Base-by-base conservation (phyloP, 2,113 vertebrate species). In the Paralichthys olivaceus region DNA sequence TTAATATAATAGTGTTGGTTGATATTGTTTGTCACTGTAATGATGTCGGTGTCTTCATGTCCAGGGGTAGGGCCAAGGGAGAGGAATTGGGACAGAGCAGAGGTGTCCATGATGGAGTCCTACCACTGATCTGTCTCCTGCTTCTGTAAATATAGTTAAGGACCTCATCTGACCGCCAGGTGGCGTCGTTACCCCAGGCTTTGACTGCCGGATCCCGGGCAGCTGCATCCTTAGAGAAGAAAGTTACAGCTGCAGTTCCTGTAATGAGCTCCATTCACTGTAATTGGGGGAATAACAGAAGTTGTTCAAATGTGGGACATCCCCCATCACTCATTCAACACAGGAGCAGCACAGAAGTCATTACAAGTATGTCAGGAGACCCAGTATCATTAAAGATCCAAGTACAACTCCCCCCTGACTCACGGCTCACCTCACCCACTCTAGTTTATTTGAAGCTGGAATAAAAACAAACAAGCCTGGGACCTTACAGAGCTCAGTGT, bases 141-240 rank as follows among this genome's bases (percentile, higher is more conserved):
- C 22, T 3, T 17, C 25, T 53, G 1, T 47, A 40, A 40, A 40
- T 40, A 40, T 40, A 40, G 19, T 26, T 13, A 28, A 20, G 55
- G 72, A n/a, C 66, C 11, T 1, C 9, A 37, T 25, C 1, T 73
- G 5, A 2, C 84, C 91, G 28, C 84, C 80, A 91, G 87, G 73
- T 75, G 87, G 84, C 0, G 90, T 69, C 67, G 43, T 73, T 34
- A n/a, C 67, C 1, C 7, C 34, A 53, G 15, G 15, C 2, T 29
- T 17, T 32, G 32, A 28, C 23, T 17, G 23, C 34, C 8, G 34
- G 34, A 37, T 2, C 34, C 34, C 34, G 9, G 7, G 9, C 34
- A 37, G 37, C 37, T 40, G 37, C 37, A 13, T 40, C 3, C 37
- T 4, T 2, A 40, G 37, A 40, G 37, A 13, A 40, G 37, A 40